Evolutionary conservation across 1,140 invertebrate genomes (phyloP), one percentile per base, ranked within the genome.

Genomic region (Trigoniulus corallinus): DNA sequence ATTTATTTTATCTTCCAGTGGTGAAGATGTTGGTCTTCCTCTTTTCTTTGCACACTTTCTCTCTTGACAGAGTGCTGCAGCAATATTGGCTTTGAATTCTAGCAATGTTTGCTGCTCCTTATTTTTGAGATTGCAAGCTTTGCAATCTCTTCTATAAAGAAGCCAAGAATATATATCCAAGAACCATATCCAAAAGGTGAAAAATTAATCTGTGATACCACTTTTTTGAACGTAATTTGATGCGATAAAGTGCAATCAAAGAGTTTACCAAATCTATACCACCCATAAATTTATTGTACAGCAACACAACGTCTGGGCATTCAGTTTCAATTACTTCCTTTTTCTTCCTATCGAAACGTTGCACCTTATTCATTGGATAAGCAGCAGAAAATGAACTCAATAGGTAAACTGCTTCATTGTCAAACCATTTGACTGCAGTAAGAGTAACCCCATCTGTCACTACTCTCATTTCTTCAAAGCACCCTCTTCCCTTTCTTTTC

Each of bases 261-360:
- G 55, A 55, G 39, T 57, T 59, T 7, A 48, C 45, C 22, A 60
- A 26, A 51, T 62, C 58, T 1, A 62, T 60, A 23, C 57, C 61
- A 60, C 42, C 42, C 42, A 44, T 7, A 20, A 10, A 24, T 24
- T 44, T 24, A 44, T 44, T 44, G 42, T 44, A 62, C 26, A 57
- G 44, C 29, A 37, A 34, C 18, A 61, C 51, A 42, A 57, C 46
- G 10, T 29, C 12, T 22, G 58, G 55, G 27, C 45, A 29, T 25
- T 3, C 2, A 7, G 50, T 43, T 15, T 23, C 37, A 12, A 42
- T 45, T 15, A 27, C 18, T 27, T 47, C 24, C 39, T 49, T 40
- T 41, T 3, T 24, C 12, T 7, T 20, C n/a, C 4, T 4, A 43
- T 42, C 4, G 3, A 4, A 50, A 4, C 39, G 20, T 44, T 44